phyloP scores from a whole-genome alignment of 2,888 invertebrate species.

The Neoscelio sp. region DNA sequence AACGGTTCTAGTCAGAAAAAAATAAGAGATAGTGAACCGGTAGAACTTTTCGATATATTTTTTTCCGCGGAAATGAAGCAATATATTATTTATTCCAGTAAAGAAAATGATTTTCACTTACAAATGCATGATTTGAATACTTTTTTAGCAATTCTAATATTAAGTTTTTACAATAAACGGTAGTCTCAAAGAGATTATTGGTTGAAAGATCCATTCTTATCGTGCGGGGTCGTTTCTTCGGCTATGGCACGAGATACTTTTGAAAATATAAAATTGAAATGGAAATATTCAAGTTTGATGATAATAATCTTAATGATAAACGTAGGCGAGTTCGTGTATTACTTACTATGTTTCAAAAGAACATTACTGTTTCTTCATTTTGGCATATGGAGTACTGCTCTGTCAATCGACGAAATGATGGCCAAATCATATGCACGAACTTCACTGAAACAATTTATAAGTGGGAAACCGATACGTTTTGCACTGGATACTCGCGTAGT shows the following conservation, averaged over 20 bases:
- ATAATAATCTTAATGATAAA: not conserved
- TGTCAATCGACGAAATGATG: conserved; percentile 60
- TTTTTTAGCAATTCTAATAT: conserved; percentile 58
- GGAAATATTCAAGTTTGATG: not conserved
- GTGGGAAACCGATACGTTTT: conserved; percentile 52
- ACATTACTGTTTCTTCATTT: too few relatives aligned
- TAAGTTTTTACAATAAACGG: conserved; percentile 45
- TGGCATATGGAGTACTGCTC: conserved; percentile 45
- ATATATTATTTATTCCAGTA: conserved; percentile 58
- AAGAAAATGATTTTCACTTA: conserved; percentile 52
- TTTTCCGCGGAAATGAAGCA: conserved; percentile 63
- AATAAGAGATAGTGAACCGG: conserved; percentile 28
- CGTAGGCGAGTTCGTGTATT: too few relatives aligned
- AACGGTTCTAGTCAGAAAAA: conserved; percentile 9
- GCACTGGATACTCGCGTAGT: too few relatives aligned
- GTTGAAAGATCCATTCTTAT: conserved; percentile 28
- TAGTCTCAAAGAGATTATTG: conserved; percentile 54
- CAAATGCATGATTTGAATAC: conserved; percentile 39
- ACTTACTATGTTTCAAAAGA: too few relatives aligned
- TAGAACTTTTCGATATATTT: conserved; percentile 61
- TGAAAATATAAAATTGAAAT: conserved; percentile 10
- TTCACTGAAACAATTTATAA: conserved; percentile 41
- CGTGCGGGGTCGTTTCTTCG: conserved; percentile 19
- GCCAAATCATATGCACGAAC: conserved; percentile 59
- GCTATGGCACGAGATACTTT: conserved; percentile 40